Evolutionary conservation across 2,113 vertebrate genomes (phyloP).

Genomic region (Salvelinus alpinus): DNA sequence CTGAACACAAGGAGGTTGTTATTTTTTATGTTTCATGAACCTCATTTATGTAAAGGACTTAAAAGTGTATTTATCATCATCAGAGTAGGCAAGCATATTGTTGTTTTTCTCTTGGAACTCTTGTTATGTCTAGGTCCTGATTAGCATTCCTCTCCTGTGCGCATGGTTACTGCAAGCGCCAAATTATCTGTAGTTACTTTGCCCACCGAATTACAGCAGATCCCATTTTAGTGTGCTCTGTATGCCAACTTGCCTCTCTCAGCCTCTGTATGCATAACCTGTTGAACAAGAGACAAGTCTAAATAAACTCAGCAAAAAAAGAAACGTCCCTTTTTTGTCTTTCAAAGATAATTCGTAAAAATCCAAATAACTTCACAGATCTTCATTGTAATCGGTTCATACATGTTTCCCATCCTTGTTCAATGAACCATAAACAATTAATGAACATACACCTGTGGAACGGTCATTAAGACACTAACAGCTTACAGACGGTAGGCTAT

Average conservation of each 20-base stretch:
- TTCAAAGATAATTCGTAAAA: too few species aligned
- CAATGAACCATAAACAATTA: too few species aligned
- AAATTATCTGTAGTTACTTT: conserved; percentile 20
- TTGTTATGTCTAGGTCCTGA: neutral
- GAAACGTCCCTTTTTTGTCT: too few species aligned
- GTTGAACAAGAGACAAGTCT: conserved; percentile 8
- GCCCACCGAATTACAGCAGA: neutral
- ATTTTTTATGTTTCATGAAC: neutral
- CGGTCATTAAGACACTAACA: too few species aligned
- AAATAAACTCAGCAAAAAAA: neutral
- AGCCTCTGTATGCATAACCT: conserved; percentile 18
- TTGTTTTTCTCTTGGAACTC: conserved; percentile 15
- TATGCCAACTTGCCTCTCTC: neutral
- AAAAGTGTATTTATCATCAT: conserved; percentile 19
- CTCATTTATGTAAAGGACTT: neutral
- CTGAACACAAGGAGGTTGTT: neutral
- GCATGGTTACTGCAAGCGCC: neutral
- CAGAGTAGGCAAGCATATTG: neutral
- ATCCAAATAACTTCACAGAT: too few species aligned
- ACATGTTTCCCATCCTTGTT: too few species aligned
- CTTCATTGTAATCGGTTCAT: too few species aligned
- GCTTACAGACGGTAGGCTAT: too few species aligned
- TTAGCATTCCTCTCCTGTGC: neutral
- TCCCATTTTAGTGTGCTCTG: neutral
- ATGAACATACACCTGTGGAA: too few species aligned